Conservation (phyloP, 2,888 invertebrate species). For the Cyaniris semiargus region DNA sequence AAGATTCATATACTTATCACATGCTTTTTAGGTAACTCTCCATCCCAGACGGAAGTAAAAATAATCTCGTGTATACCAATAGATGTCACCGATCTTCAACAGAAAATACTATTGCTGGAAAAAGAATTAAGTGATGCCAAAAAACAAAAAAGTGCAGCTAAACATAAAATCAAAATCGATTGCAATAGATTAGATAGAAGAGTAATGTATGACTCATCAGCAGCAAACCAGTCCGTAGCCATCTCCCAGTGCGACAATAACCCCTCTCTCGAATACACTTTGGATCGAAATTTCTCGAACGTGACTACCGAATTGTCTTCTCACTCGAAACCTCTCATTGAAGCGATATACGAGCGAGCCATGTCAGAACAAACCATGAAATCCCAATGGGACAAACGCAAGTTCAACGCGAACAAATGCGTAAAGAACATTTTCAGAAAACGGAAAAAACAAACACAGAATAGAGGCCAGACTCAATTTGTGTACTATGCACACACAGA, state of each 20-base stretch:
- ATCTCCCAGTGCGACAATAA: slow-evolving; percentile 7
- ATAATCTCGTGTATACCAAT: slow-evolving; percentile 75
- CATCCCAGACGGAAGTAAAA: slow-evolving; percentile 73
- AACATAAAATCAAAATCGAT: slow-evolving; percentile 23
- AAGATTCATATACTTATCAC: not conserved
- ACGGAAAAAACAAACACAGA: slow-evolving; percentile 45
- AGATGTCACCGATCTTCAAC: slow-evolving; percentile 70
- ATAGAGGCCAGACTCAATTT: slow-evolving; percentile 46
- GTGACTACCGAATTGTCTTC: slow-evolving; percentile 35
- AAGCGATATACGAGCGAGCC: not conserved
- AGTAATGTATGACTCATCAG: slow-evolving; percentile 15
- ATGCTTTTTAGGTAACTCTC: slow-evolving; percentile 61
- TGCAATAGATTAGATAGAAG: not conserved
- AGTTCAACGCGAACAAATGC: slow-evolving; percentile 24
- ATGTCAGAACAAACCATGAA: not conserved
- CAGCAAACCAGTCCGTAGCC: too few species aligned
- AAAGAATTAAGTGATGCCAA: slow-evolving; percentile 53
- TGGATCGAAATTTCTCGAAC: slow-evolving; percentile 32
- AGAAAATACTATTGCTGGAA: slow-evolving; percentile 61
- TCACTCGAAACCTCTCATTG: slow-evolving; percentile 18
- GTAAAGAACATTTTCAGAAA: slow-evolving; percentile 45
- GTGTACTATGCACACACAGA: slow-evolving; percentile 56
- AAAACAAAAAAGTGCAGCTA: not conserved
- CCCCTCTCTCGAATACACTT: not conserved
- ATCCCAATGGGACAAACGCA: slow-evolving; percentile 19